These are phyloP conservation scores for Pseudonaja textilis DNA, from an alignment of 2,113 vertebrate genomes.

Conservation along the genomic window DNA sequence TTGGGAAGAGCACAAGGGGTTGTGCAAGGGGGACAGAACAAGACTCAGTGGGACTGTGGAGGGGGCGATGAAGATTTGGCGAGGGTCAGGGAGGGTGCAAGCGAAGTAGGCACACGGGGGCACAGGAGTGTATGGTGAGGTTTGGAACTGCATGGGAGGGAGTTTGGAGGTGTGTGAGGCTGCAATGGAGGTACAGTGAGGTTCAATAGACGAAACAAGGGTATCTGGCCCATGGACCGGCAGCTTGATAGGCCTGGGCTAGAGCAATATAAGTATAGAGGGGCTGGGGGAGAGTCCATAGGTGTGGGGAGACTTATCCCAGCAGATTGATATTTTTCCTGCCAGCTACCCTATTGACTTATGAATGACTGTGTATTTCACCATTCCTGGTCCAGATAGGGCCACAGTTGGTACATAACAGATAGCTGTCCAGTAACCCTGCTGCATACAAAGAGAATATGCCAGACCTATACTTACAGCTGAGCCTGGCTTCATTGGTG, in stretches of 20 bases:
- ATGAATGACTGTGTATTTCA: neutral
- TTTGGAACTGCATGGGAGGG: neutral
- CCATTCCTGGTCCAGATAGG: neutral
- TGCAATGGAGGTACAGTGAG: neutral
- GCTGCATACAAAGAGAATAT: neutral
- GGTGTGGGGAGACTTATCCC: neutral
- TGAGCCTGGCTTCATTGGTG: conserved; percentile 92
- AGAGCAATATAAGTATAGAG: neutral
- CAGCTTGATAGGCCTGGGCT: neutral
- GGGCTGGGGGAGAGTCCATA: neutral
- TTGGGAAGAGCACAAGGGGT: neutral
- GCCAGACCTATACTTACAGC: conserved; percentile 79
- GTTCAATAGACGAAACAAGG: neutral
- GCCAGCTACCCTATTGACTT: neutral
- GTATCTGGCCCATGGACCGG: too few relatives aligned
- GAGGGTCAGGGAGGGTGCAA: neutral
- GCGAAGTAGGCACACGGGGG: neutral
- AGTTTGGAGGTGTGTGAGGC: neutral
- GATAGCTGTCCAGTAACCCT: neutral
- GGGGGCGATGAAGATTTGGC: neutral
- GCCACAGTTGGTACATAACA: neutral
- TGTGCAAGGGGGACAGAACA: neutral
- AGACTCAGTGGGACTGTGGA: neutral
- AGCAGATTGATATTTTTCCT: neutral
- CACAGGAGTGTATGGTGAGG: neutral